Base-by-base conservation (phyloP, 2,113 vertebrate species). In the Leptobrachium leishanense region DNA sequence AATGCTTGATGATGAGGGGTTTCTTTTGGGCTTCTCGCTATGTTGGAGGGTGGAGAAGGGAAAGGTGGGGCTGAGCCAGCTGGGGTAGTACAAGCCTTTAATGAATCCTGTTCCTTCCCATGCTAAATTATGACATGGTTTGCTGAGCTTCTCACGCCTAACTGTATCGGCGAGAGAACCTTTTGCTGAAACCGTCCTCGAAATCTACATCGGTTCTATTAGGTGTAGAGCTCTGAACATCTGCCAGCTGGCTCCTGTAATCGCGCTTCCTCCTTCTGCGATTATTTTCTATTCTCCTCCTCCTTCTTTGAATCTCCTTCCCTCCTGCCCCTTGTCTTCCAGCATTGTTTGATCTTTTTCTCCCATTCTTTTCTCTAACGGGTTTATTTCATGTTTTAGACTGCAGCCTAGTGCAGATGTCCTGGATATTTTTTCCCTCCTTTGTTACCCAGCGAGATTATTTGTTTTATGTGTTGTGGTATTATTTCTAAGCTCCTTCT, bases 301-400 rank as follows among this genome's bases (percentile, higher is more conserved):
- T 12, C 7, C 6, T 39, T 46, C 31, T 20, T 44, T 44, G 44
- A 43, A 11, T 68, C 5, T 6, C 39, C 3, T 13, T 13, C 44
- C 41, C 42, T 10, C 1, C 44, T 8, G 6, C 9, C 82, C 67
- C 80, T 79, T 77, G 57, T 74, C 83, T 76, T 82, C 59, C 57
- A 8, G 50, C 55, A 75, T 82, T 76, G 40, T 39, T 83, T 72
- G 81, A 63, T 41, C 20, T 6, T 12, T 76, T 74, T 54, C 40
- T 70, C 20, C 10, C 11, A 53, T 72, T 63, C 70, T 40, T 73
- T 55, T 62, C 40, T 59, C 71, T 68, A 43, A 68, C 40, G 15
- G 11, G 5, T 68, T 68, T 3, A 12, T 68, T 68, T 68, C 67
- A 43, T 3, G 12, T 68, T 68, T 68, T 42, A 43, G 6, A 43